Percentiles rank a stretch among this genome's conserved stretches.
phyloP scores from a whole-genome alignment of 2,797 vertebrate species.

The Columba guinea region DNA sequence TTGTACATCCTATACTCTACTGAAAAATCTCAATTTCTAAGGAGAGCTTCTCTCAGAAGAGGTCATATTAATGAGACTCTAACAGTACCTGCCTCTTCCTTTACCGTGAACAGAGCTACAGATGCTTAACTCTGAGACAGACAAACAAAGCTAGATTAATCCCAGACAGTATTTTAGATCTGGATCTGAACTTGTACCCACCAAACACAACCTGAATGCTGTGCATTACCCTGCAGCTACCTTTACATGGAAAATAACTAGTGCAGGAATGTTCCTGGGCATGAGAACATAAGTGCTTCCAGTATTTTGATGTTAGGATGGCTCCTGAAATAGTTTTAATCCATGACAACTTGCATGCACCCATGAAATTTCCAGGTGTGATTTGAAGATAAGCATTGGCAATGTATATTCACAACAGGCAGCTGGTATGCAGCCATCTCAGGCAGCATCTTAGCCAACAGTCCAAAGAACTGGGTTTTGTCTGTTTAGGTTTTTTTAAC shows the following conservation, averaged over 20 bases:
- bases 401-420: not conserved
- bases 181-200: not conserved
- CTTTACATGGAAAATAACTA: not conserved
- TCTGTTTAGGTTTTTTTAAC: not conserved
- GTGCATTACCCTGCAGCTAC: not conserved
- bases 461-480: not conserved
- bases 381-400: not conserved
- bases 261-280: not conserved
- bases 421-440: not conserved
- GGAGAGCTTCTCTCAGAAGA: not conserved
- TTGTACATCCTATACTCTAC: not conserved
- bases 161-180: not conserved
- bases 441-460: not conserved
- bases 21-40: not conserved
- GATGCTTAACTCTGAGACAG: not conserved
- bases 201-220: not conserved
- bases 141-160: not conserved
- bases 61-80: not conserved
- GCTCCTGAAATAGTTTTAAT: not conserved
- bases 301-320: not conserved
- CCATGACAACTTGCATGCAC: not conserved
- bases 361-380: not conserved
- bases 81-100: not conserved
- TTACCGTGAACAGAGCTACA: not conserved
- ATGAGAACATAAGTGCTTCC: accelerated